Percentiles rank a stretch among this genome's conserved stretches.
These are phyloP conservation scores for Barypeithes pellucidus DNA, from an alignment of 2,888 invertebrate species.

Conservation along the genomic window DNA sequence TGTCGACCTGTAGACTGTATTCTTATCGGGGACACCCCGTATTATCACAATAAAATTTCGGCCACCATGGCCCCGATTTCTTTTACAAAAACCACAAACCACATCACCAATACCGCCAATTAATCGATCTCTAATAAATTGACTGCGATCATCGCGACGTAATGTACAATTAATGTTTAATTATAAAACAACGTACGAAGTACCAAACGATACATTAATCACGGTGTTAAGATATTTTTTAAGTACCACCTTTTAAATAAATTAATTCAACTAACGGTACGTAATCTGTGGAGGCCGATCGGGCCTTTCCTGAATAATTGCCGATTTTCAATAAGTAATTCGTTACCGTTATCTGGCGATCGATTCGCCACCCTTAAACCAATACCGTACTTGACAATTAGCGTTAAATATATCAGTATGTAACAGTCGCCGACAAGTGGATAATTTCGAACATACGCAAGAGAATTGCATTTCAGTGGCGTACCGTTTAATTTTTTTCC, in stretches of 20 bases:
- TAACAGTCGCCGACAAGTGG: slow-evolving; percentile 39
- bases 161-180: slow-evolving; percentile 48
- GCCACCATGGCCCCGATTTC: slow-evolving; percentile 11
- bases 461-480: slow-evolving; percentile 28
- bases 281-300: slow-evolving; percentile 42
- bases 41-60: background rate
- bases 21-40: too few relatives aligned
- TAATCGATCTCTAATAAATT: slow-evolving; percentile 34
- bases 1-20: too few relatives aligned
- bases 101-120: slow-evolving; percentile 20
- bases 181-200: slow-evolving; percentile 41
- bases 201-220: slow-evolving; percentile 52
- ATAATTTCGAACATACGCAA: slow-evolving; percentile 31
- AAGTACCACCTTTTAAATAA: slow-evolving; percentile 53
- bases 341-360: slow-evolving; percentile 52
- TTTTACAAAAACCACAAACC: slow-evolving; percentile 18
- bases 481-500: background rate
- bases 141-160: slow-evolving; percentile 20
- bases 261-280: slow-evolving; percentile 54
- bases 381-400: slow-evolving; percentile 58
- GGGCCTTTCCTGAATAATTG: slow-evolving; percentile 41
- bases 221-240: slow-evolving; percentile 49
- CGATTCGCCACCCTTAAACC: slow-evolving; percentile 56
- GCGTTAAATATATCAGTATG: slow-evolving; percentile 49
- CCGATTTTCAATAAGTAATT: slow-evolving; percentile 53